Percentiles rank a stretch among this genome's conserved stretches.
Evolutionary conservation across 2,113 vertebrate species (phyloP).

Genomic region (Phalacrocorax aristotelis): DNA sequence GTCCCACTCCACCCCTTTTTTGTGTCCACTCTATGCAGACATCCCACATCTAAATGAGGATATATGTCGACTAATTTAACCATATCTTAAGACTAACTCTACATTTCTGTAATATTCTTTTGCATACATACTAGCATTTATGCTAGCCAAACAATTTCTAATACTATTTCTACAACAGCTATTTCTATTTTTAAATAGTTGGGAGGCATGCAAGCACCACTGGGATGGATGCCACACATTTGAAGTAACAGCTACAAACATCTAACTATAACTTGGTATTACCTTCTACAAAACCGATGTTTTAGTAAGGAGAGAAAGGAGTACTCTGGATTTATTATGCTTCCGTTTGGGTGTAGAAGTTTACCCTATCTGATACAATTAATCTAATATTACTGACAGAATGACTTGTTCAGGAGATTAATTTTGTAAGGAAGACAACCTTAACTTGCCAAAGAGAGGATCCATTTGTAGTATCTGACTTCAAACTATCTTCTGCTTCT

Average conservation of each 20-base stretch:
- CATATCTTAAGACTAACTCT: not conserved
- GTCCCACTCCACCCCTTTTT: not conserved
- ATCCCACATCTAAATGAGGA: not conserved
- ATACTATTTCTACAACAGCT: not conserved
- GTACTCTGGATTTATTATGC: not conserved
- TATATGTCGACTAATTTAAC: not conserved
- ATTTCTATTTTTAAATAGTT: conserved; percentile 50
- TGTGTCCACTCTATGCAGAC: not conserved
- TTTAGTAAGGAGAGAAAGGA: not conserved
- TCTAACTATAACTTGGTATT: conserved; percentile 34
- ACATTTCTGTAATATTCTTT: not conserved
- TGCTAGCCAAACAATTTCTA: not conserved
- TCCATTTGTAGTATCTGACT: not conserved
- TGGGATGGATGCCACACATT: not conserved
- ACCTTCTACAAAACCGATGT: not conserved
- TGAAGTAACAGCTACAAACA: conserved; percentile 39
- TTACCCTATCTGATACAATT: not conserved
- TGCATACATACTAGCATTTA: not conserved
- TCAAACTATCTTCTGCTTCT: not conserved
- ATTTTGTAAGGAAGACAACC: not conserved
- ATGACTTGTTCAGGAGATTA: not conserved
- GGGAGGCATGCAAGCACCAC: not conserved
- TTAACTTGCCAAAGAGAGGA: not conserved
- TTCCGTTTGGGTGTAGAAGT: not conserved
- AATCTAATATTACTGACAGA: not conserved